phyloP scores from a whole-genome alignment of 2,888 invertebrate species.

The Lepidocyrtoides sp. region DNA sequence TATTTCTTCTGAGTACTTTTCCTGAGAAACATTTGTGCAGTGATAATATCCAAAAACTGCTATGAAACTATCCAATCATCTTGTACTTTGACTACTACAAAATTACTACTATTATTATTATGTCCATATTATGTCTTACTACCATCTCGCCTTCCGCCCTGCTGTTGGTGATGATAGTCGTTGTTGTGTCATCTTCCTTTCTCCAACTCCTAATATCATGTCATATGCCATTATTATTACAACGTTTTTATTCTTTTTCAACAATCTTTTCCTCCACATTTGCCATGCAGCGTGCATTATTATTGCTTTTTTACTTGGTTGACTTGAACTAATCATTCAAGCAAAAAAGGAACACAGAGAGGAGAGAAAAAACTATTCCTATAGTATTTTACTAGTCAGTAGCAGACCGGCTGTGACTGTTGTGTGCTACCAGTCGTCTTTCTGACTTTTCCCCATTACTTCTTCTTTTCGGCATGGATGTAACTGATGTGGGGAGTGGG shows the following conservation, averaged over 20 bases:
- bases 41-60: too few relatives aligned
- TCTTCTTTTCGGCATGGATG: conserved; percentile 43
- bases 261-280: conserved; percentile 12
- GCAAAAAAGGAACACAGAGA: conserved; percentile 48
- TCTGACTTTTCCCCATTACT: conserved; percentile 5
- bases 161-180: conserved; percentile 53
- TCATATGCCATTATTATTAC: conserved; percentile 56
- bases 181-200: conserved; percentile 29
- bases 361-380: conserved; percentile 24
- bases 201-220: neutral
- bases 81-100: neutral
- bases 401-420: conserved; percentile 68
- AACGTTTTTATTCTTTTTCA: conserved; percentile 44
- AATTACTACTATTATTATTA: neutral
- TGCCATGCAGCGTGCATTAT: conserved; percentile 54
- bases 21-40: too few relatives aligned
- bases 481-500: conserved; percentile 63
- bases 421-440: conserved; percentile 51
- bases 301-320: conserved; percentile 52
- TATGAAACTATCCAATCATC: too few relatives aligned
- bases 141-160: neutral
- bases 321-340: conserved; percentile 78
- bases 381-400: conserved; percentile 15
- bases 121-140: conserved; percentile 30
- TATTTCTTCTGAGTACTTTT: too few relatives aligned